Base-by-base conservation (phyloP, 2,797 vertebrate genomes). In the Neopelma chrysocephalum region DNA sequence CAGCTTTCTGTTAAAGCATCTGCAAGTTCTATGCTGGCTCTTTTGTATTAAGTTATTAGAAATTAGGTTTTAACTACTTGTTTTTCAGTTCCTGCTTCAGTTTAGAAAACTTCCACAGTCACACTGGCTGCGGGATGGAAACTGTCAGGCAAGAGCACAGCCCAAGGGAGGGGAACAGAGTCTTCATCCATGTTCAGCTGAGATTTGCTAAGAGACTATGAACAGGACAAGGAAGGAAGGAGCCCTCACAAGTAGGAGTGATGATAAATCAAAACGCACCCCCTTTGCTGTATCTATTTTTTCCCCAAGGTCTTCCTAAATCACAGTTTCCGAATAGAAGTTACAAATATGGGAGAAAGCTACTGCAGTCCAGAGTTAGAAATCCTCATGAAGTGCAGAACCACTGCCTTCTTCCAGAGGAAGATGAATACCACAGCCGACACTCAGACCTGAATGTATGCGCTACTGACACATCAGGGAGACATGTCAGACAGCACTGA, bases 161-260 rank as follows among this genome's bases (percentile, higher is more conserved):
- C 10, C 51, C n/a, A 12, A 12, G 15, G 19, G 7, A 64, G 11
- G 0, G 0, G 13, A 60, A 22, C 13, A 54, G 56, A 38, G 11
- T 14, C 27, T 47, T 47, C 2, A 2, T 7, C 8, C 2, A 0
- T 4, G 21, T 38, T 66, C 45, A 87, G 36, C 57, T 64, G n/a
- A 50, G 50, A 12, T 22, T 47, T 43, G 14, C 32, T 6, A 53
- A 40, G 62, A 84, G 22, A 16, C 43, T 12, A 12, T 13, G 31
- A 66, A 56, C 50, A 73, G 29, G 17, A 47, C 2, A 7, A 62
- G 25, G 18, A 61, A 70, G 25, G 27, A 91, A 73, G 3, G 1
- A 82, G 15, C 12, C 43, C 12, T 42, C 25, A 16, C 45, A 68
- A 80, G 36, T 48, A 34, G 15, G 26, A 65, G 14, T 2, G 18